These are phyloP conservation scores for Galemys pyrenaicus DNA, from an alignment of 2,113 vertebrate genomes.

Conservation along the genomic window DNA sequence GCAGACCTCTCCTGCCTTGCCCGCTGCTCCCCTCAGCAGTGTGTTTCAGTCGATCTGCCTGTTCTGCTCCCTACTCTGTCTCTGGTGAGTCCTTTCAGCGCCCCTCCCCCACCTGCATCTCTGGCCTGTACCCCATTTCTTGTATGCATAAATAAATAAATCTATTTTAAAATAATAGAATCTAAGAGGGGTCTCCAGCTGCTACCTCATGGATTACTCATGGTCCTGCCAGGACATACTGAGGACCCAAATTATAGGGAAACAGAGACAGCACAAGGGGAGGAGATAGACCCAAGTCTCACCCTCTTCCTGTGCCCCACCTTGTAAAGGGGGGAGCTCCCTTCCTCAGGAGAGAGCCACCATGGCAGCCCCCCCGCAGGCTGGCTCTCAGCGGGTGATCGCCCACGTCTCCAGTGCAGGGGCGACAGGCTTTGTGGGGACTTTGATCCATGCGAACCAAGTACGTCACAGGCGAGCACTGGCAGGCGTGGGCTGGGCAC, in stretches of 20 bases:
- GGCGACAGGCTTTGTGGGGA: neutral
- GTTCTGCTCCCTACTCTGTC: too few species aligned
- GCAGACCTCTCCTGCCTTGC: too few species aligned
- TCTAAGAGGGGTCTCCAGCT: neutral
- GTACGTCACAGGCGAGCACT: conserved; percentile 49
- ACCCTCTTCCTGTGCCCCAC: rapidly evolving
- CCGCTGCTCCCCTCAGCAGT: too few species aligned
- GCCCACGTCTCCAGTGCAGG: neutral
- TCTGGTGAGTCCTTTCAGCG: too few species aligned
- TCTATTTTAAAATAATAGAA: too few species aligned
- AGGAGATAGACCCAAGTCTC: neutral
- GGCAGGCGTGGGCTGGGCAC: conserved; percentile 8
- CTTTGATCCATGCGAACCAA: conserved; percentile 57
- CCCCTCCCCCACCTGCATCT: too few species aligned
- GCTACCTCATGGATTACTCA: neutral
- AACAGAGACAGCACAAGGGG: neutral
- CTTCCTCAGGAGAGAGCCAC: neutral
- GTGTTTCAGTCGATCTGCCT: too few species aligned
- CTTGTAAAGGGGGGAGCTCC: neutral
- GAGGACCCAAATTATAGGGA: neutral
- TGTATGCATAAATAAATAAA: too few species aligned
- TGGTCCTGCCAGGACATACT: rapidly evolving
- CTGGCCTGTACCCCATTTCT: too few species aligned
- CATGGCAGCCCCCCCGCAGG: neutral
- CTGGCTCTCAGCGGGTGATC: neutral